Evolutionary conservation across 2,888 invertebrate genomes (phyloP).

Genomic region (Sinhomidia bicolor): DNA sequence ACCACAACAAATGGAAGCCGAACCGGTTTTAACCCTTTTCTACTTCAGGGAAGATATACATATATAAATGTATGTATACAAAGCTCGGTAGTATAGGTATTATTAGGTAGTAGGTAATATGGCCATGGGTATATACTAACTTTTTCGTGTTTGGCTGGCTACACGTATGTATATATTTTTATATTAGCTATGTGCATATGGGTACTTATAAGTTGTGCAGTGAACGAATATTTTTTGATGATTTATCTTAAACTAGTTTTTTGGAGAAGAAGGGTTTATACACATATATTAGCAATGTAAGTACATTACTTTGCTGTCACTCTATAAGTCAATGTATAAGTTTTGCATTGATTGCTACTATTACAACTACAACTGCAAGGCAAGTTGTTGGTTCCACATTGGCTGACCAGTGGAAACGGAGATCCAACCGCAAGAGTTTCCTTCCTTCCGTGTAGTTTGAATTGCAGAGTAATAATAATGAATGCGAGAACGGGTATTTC

Average conservation of each 20-base stretch:
- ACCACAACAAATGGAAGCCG: conserved; percentile 72
- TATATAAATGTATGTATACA: not conserved
- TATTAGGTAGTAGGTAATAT: too few relatives aligned
- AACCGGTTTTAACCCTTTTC: conserved; percentile 73
- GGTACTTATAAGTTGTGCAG: not conserved
- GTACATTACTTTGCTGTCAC: not conserved
- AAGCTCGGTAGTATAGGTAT: too few relatives aligned
- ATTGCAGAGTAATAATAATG: conserved; percentile 18
- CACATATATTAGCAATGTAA: not conserved
- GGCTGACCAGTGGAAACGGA: conserved; percentile 69
- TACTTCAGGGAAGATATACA: conserved; percentile 12
- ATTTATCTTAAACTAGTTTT: conserved; percentile 7
- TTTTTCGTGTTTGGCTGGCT: too few relatives aligned
- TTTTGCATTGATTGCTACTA: not conserved
- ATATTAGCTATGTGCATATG: too few relatives aligned
- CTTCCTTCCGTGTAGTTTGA: conserved; percentile 70
- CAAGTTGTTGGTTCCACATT: conserved; percentile 41
- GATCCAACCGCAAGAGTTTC: conserved; percentile 70
- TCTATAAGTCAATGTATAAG: too few relatives aligned
- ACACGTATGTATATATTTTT: too few relatives aligned
- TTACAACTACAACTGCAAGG: not conserved
- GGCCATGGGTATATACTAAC: too few relatives aligned
- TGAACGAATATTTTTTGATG: conserved; percentile 36
- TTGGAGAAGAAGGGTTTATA: conserved; percentile 12
- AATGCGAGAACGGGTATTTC: not conserved